phyloP scores from a whole-genome alignment of 2,113 vertebrate species.

The Dolichotis patagonum region DNA sequence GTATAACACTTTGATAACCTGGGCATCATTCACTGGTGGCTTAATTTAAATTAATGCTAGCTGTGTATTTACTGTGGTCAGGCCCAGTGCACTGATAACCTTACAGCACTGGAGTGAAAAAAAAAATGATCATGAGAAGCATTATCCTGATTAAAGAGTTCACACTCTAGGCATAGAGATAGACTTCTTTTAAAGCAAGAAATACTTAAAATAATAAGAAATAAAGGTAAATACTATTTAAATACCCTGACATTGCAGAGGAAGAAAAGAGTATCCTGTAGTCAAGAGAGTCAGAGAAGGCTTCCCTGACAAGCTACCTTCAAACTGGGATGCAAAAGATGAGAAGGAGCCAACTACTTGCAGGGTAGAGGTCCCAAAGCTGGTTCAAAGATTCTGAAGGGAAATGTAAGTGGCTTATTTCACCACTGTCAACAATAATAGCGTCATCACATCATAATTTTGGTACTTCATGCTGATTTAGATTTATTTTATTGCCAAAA shows the following conservation, averaged over 20 bases:
- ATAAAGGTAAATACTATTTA: not conserved
- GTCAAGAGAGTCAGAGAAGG: not conserved
- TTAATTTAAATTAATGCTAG: not conserved
- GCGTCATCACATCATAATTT: not conserved
- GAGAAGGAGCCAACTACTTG: not conserved
- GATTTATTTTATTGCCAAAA: conserved; percentile 19
- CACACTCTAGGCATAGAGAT: not conserved
- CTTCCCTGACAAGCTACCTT: not conserved
- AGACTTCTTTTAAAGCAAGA: not conserved
- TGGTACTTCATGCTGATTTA: not conserved
- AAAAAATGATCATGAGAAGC: not conserved
- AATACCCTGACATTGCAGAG: not conserved
- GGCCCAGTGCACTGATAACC: not conserved
- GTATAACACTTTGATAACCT: not conserved
- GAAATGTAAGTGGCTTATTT: not conserved
- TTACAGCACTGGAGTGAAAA: not conserved
- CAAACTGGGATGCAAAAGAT: not conserved
- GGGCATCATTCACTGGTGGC: not conserved
- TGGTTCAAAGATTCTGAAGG: not conserved
- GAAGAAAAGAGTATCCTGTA: not conserved
- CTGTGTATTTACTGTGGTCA: not conserved
- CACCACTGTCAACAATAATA: not conserved
- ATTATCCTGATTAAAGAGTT: not conserved
- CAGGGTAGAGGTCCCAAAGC: too few relatives aligned
- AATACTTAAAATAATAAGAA: not conserved